Percentiles rank a stretch among this genome's conserved stretches.
These are phyloP conservation scores for Apodemia duryi DNA, from an alignment of 2,888 invertebrate genomes.

Conservation along the genomic window DNA sequence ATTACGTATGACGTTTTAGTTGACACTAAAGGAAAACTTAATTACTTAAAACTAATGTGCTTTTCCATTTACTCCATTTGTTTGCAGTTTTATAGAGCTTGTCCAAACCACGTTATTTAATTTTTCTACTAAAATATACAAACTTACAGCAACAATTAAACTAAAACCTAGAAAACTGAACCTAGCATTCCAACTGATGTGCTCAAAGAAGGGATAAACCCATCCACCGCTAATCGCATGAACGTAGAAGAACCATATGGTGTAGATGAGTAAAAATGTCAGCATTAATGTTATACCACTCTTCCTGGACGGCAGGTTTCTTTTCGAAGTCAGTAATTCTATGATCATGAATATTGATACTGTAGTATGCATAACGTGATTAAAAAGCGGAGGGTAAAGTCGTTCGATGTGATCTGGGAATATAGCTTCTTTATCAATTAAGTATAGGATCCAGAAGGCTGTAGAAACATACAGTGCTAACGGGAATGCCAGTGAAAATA, in stretches of 20 bases:
- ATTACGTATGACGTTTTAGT: too few species aligned
- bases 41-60: background rate
- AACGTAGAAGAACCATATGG: constrained; percentile 85
- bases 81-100: constrained; percentile 41
- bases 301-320: constrained; percentile 84
- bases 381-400: constrained; percentile 91
- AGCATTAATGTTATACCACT: constrained; percentile 79
- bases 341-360: constrained; percentile 86
- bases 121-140: constrained; percentile 86
- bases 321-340: constrained; percentile 85
- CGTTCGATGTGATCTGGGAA: constrained; percentile 86
- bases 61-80: constrained; percentile 24
- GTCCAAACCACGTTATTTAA: constrained; percentile 83
- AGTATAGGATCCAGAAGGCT: constrained; percentile 92
- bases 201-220: constrained; percentile 93
- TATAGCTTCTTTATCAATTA: constrained; percentile 91
- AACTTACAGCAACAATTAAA: constrained; percentile 70
- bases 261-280: constrained; percentile 81
- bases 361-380: constrained; percentile 92
- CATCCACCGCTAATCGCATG: constrained; percentile 85
- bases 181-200: constrained; percentile 83
- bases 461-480: constrained; percentile 88
- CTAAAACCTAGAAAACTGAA: constrained; percentile 83
- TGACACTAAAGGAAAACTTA: too few species aligned
- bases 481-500: constrained; percentile 86